These are phyloP conservation scores for Budorcas taxicolor DNA, from an alignment of 2,113 vertebrate species.

Conservation along the genomic window DNA sequence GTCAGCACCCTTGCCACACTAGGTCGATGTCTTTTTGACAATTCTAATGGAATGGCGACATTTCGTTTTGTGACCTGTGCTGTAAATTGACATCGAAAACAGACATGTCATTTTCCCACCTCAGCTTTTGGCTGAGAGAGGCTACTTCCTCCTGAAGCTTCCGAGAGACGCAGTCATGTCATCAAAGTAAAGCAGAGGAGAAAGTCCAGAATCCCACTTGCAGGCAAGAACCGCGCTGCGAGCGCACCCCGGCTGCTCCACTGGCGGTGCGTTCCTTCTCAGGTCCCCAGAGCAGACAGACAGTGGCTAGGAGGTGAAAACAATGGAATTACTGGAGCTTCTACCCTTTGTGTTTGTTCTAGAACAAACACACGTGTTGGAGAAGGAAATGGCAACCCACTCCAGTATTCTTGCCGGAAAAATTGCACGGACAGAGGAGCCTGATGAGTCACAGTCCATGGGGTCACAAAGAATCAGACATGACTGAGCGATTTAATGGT, in stretches of 20 bases:
- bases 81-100: neutral
- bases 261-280: accelerated
- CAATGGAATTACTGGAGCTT: neutral
- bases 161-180: neutral
- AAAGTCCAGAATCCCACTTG: neutral
- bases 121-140: neutral
- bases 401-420: neutral
- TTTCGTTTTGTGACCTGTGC: neutral
- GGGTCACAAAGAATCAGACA: neutral
- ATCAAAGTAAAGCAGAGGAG: neutral
- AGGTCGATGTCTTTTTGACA: neutral
- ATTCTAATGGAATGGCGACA: neutral
- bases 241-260: accelerated
- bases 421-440: neutral
- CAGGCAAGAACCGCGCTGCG: accelerated
- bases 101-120: neutral
- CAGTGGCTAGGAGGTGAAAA: neutral
- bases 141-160: neutral
- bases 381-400: neutral
- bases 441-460: neutral
- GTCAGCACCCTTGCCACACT: neutral
- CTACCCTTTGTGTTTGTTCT: neutral
- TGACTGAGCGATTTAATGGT: neutral
- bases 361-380: neutral
- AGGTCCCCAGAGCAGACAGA: neutral